Evolutionary conservation across 2,113 vertebrate species (phyloP).

Genomic region (Misgurnus mizolepis): DNA sequence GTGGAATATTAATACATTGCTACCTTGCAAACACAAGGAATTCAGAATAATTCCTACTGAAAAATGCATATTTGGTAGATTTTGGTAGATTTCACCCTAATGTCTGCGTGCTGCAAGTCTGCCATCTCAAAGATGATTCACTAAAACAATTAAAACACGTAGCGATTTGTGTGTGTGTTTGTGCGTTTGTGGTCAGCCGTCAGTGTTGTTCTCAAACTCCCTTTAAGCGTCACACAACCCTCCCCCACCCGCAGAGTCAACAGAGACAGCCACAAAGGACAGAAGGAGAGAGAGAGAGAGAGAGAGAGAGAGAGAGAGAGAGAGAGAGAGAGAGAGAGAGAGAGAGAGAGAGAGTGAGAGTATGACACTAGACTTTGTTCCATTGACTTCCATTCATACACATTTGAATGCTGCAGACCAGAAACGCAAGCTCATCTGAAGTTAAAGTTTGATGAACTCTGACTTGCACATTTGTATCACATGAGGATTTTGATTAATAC

Average conservation of each 20-base stretch:
- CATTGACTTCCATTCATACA: no score
- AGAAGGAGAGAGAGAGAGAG: constrained; percentile 12
- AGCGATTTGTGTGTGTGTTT: neutral
- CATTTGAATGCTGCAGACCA: no score
- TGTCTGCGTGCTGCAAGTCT: neutral
- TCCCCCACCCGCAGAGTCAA: constrained; percentile 44
- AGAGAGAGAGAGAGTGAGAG: neutral
- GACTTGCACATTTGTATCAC: no score
- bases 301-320: constrained; percentile 22
- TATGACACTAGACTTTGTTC: neutral
- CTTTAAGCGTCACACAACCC: constrained; percentile 9
- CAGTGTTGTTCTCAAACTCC: constrained; percentile 42
- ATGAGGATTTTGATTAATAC: no score
- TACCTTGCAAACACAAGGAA: no score
- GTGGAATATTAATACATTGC: no score
- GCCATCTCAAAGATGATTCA: neutral
- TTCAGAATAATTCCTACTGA: no score
- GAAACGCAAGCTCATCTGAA: no score
- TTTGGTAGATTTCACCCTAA: no score
- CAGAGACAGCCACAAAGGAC: constrained; percentile 30
- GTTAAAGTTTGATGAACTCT: no score
- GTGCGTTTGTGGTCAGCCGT: constrained; percentile 20
- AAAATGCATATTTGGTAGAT: no score
- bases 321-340: no score
- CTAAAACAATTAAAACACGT: neutral